Evolutionary conservation across 2,797 vertebrate genomes (phyloP).

Genomic region (Megalops cyprinoides): DNA sequence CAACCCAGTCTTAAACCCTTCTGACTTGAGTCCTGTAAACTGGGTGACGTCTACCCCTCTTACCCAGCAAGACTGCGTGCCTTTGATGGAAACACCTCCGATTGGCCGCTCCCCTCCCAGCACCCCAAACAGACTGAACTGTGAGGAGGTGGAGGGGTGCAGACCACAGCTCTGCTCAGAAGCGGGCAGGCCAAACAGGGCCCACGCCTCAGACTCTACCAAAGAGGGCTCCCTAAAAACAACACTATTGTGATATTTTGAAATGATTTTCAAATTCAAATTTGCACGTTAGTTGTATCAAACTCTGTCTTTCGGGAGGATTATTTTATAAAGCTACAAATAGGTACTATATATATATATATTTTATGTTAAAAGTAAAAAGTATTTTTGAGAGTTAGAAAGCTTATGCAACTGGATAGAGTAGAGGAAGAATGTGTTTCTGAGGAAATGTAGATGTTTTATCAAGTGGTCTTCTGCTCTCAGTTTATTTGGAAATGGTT

Average conservation of each 20-base stretch:
- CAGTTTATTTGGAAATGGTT: conserved; percentile 34
- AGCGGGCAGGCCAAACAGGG: conserved; percentile 39
- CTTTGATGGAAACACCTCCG: conserved; percentile 66
- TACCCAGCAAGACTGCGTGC: conserved; percentile 62
- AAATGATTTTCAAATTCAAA: conserved; percentile 68
- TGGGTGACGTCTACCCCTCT: conserved; percentile 79
- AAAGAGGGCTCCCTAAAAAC: conserved; percentile 68
- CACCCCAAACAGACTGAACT: conserved; percentile 57
- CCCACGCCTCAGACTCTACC: conserved; percentile 40
- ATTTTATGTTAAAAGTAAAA: conserved; percentile 59
- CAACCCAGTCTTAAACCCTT: conserved; percentile 52
- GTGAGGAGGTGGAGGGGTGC: conserved; percentile 56
- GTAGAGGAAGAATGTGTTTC: conserved; percentile 38
- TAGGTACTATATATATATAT: conserved; percentile 74
- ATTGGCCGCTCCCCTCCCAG: conserved; percentile 60
- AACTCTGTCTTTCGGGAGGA: conserved; percentile 68
- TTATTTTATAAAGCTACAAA: conserved; percentile 69
- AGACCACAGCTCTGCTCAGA: conserved; percentile 50
- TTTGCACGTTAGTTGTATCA: conserved; percentile 82
- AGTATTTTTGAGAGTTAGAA: conserved; percentile 30
- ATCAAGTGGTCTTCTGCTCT: not conserved
- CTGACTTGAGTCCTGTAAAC: conserved; percentile 65
- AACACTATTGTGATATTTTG: conserved; percentile 61
- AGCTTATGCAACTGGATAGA: conserved; percentile 61
- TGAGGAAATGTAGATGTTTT: conserved; percentile 27